Conservation (phyloP, 2,113 vertebrate genomes). For the Trogon melanurus region DNA sequence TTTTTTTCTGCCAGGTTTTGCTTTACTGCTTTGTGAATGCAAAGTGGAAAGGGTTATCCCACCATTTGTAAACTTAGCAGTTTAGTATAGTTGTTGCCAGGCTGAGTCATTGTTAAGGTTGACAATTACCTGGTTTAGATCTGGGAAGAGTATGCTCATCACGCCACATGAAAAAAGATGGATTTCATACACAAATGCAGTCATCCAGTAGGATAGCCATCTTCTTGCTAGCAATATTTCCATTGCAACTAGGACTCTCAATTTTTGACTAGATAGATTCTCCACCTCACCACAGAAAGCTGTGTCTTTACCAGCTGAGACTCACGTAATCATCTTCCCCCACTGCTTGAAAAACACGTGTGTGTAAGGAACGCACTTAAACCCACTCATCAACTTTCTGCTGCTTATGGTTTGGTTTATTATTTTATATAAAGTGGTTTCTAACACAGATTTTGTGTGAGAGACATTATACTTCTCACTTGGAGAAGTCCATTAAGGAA, state of each 20-base stretch:
- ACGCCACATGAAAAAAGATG: not conserved
- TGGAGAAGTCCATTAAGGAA: constrained; percentile 30
- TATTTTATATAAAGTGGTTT: not conserved
- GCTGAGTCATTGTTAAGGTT: not conserved
- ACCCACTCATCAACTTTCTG: not conserved
- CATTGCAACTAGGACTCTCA: not conserved
- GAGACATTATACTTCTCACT: constrained; percentile 18
- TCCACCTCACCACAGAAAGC: not conserved
- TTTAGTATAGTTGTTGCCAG: not conserved
- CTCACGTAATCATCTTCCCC: not conserved
- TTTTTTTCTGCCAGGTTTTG: not conserved
- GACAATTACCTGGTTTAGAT: not conserved
- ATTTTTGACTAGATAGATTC: not conserved
- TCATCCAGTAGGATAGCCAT: not conserved
- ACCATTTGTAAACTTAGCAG: not conserved
- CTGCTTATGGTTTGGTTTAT: not conserved
- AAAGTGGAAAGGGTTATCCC: not conserved
- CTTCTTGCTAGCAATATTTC: not conserved
- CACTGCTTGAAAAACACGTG: not conserved
- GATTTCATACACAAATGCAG: not conserved
- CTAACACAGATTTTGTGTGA: not conserved
- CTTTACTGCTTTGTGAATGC: not conserved
- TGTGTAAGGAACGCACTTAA: not conserved
- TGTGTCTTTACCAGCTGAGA: not conserved
- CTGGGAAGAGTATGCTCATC: not conserved